Evolutionary conservation across 2,113 vertebrate species (phyloP), one percentile per base, ranked within the genome.

Genomic region (Nothobranchius kuhntae): DNA sequence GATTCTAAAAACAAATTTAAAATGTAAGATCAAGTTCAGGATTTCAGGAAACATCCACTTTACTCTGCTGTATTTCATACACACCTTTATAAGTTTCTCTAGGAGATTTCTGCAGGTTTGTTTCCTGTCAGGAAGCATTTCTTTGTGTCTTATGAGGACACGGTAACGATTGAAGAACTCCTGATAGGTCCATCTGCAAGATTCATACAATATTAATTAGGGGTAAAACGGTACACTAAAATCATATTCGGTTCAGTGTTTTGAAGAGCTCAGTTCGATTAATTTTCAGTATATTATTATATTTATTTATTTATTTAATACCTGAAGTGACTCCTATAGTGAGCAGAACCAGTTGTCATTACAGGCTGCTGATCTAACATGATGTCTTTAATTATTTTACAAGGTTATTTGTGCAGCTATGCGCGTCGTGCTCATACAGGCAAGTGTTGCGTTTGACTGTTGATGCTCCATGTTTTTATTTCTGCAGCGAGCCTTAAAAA

Each of bases 121-220:
- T 77, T 95, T 98, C 76, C 91, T 87, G 83, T 99, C 96, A 68
- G 91, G 86, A 48, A 96, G 92, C 17, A 96, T 91, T 79, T 99
- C 95, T 78, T 93, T 96, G 73, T 95, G 95, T 75, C 94, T 98
- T 95, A 99, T 96, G 53, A 99, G 92, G 73, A 99, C 96, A 47
- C 95, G 93, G 79, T 99, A 99, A 13, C 97, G 95, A 65, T 92
- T 94, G 75, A 98, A 99, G 86, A 99, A 99, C 78, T 99, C 98
- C 64, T 97, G 96, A 80, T 99, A 99, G 0, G 96, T 99, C 97
- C 97, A 98, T 87, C 97, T 99, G 84, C 35, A 68, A 21, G 46
- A 42, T 9, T 45, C 6, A 60, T 65, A 6, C 30, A 2, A 56
- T 14, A 46, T 42, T 3, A 40, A 1, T 1, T 21, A 21, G 21